phyloP scores from a whole-genome alignment of 2,113 vertebrate genomes.

The Platycercus adscitus region DNA sequence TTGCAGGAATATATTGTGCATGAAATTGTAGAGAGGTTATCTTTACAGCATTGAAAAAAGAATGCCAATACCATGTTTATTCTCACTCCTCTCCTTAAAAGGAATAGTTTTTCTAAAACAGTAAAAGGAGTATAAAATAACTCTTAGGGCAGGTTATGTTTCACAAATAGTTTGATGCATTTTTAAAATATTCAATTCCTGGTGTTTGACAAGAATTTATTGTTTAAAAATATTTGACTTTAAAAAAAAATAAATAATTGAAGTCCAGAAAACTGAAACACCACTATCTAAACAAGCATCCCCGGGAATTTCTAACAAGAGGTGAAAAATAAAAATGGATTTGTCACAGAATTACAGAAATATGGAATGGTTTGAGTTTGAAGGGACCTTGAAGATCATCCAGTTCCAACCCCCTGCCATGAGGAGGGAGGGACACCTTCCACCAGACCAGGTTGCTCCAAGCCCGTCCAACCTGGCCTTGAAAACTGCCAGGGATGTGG shows the following conservation, averaged over 20 bases:
- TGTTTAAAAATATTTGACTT: background rate
- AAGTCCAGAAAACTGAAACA: background rate
- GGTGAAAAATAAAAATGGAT: background rate
- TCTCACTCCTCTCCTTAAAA: background rate
- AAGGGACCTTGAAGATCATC: too few relatives aligned
- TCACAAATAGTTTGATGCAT: background rate
- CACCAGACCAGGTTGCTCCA: background rate
- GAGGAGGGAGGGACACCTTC: too few relatives aligned
- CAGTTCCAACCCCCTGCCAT: too few relatives aligned
- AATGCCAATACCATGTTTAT: background rate
- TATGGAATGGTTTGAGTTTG: background rate
- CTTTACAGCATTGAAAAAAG: background rate
- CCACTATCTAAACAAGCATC: background rate
- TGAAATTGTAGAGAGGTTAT: background rate
- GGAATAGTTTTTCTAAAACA: background rate
- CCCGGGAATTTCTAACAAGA: background rate
- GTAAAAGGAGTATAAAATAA: background rate
- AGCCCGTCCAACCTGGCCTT: background rate
- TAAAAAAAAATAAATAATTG: background rate
- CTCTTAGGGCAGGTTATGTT: background rate
- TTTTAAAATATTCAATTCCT: background rate
- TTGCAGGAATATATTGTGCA: background rate
- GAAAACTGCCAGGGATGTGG: background rate
- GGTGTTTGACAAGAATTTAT: background rate
- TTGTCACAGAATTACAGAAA: background rate